Base-by-base conservation (phyloP, 2,113 vertebrate species). In the Syngnathoides biaculeatus region DNA sequence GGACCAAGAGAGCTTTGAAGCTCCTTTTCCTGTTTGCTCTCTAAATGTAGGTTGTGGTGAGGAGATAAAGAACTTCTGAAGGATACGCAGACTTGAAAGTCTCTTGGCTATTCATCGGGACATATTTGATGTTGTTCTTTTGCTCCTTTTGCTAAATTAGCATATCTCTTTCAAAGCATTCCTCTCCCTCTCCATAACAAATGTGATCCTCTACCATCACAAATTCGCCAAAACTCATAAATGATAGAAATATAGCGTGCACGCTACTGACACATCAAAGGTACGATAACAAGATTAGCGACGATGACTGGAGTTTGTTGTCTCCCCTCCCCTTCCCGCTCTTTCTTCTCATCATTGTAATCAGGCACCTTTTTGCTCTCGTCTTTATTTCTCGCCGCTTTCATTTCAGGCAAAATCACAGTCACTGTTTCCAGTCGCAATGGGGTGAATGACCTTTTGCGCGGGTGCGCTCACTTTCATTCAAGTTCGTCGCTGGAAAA, bases 91-190 rank as follows among this genome's bases (percentile, higher is more conserved):
- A 93, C 94, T 94, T 95, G 91, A 95, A 95, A 95, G 94, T 95
- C 94, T 92, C 92, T 92, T 93, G 94, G 95, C 95, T 95, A 94
- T 95, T 95, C 94, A 94, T 92, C 94, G 94, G 92, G 93, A 93
- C 93, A 93, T 93, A 95, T 98, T 95, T 96, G 94, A 96, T 96
- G 95, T 95, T 94, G 87, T 95, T 94, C 93, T 93, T 89, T 89
- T 94, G 92, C 93, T 96, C 93, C 92, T 92, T 92, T 93, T 86
- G 94, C 87, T 82, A 94, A 95, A 98, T 98, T 97, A 95, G 94
- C 95, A 98, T 97, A 94, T 94, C 92, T 91, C 88, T 94, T 95
- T 95, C 94, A 95, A 95, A 95, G 93, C 63, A 93, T 60, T 88
- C 86, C 87, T 40, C 43, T 52, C 30, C 55, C 19, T 92, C 50